phyloP scores from a whole-genome alignment of 2,113 vertebrate genomes.

The Synchiropus splendidus region DNA sequence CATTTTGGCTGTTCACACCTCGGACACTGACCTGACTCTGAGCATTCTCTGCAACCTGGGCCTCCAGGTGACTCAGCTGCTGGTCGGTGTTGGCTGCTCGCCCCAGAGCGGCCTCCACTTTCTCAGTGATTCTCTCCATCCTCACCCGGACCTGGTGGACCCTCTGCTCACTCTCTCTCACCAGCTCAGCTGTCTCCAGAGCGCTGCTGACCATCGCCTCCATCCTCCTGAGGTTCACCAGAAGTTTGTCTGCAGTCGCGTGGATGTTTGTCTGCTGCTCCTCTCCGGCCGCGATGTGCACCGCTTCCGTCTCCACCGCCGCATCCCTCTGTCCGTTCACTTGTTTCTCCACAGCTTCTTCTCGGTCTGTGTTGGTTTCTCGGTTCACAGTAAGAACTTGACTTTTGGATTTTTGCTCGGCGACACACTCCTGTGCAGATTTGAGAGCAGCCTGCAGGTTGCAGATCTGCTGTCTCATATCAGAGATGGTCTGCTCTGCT shows the following conservation, averaged over 20 bases:
- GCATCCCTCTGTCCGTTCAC: constrained; percentile 41
- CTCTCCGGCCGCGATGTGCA: constrained; percentile 19
- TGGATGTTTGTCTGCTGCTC: constrained; percentile 9
- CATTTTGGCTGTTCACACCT: too few species aligned
- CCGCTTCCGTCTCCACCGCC: constrained; percentile 33
- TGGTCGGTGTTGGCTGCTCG: constrained; percentile 28
- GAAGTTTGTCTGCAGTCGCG: constrained; percentile 27
- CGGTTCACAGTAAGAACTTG: constrained; percentile 19
- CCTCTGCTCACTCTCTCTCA: constrained; percentile 50
- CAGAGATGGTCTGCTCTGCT: constrained; percentile 37
- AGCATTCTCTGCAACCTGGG: constrained; percentile 11
- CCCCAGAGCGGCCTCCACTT: constrained; percentile 48
- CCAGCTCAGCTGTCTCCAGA: constrained; percentile 37
- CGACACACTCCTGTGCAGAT: constrained; percentile 25
- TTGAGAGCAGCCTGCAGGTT: constrained; percentile 44
- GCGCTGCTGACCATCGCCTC: constrained; percentile 47
- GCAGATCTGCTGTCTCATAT: constrained; percentile 46
- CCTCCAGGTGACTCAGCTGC: constrained; percentile 41
- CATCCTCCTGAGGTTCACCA: constrained; percentile 48
- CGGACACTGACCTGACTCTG: constrained; percentile 36
- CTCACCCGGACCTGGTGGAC: constrained; percentile 46
- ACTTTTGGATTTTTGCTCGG: constrained; percentile 10
- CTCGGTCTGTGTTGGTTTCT: constrained; percentile 29
- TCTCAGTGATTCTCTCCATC: constrained; percentile 53
- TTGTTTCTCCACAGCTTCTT: constrained; percentile 11